Evolutionary conservation across 2,113 vertebrate genomes (phyloP).

Genomic region (Bostrychus sinensis): DNA sequence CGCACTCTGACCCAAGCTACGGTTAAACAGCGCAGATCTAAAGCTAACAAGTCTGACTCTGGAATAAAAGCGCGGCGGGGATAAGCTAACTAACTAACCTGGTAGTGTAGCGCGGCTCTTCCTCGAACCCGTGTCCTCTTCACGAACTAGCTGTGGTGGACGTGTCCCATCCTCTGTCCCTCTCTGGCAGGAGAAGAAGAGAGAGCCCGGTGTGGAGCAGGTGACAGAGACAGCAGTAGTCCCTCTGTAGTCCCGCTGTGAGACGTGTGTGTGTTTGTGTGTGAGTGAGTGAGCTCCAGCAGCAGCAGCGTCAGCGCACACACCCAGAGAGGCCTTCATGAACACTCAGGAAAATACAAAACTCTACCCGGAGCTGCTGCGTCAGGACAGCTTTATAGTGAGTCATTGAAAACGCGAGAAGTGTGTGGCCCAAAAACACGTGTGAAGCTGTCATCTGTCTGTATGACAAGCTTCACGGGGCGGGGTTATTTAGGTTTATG

Average conservation of each 20-base stretch:
- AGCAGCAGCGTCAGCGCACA: constrained; percentile 33
- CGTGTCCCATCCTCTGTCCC: constrained; percentile 69
- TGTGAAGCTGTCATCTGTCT: neutral
- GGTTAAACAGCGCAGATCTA: neutral
- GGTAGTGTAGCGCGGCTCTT: constrained; percentile 59
- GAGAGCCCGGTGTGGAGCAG: constrained; percentile 21
- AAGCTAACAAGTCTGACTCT: constrained; percentile 29
- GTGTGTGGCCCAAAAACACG: neutral
- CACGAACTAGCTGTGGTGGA: constrained; percentile 59
- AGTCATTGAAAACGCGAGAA: neutral
- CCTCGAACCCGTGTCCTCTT: constrained; percentile 49
- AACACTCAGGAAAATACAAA: constrained; percentile 43
- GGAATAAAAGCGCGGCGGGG: constrained; percentile 27
- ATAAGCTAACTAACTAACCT: constrained; percentile 72
- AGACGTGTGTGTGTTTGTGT: constrained; percentile 37
- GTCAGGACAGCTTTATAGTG: neutral
- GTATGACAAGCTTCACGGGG: neutral
- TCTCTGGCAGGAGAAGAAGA: constrained; percentile 32
- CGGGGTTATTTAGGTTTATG: neutral
- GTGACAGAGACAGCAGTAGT: constrained; percentile 49
- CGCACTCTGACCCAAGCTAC: neutral
- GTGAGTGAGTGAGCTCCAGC: too few species aligned
- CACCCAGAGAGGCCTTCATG: constrained; percentile 69
- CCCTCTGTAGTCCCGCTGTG: constrained; percentile 37
- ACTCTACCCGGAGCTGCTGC: neutral